These are phyloP conservation scores for Rhodophaea formosa DNA, from an alignment of 2,888 invertebrate species.

Conservation along the genomic window DNA sequence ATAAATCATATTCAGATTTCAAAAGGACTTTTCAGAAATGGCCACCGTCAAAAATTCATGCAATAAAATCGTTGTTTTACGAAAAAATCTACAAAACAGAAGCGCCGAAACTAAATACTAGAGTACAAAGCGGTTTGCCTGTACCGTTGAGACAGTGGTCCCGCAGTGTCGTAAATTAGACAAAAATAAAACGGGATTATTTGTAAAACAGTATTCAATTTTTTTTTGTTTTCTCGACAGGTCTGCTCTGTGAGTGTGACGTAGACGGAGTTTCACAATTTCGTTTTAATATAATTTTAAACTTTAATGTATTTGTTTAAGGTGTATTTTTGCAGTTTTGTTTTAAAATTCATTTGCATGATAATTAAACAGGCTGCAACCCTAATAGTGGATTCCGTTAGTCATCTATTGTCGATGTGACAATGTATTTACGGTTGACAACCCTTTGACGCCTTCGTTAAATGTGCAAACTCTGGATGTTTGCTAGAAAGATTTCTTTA, in stretches of 20 bases:
- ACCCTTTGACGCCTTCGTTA: conserved; percentile 10
- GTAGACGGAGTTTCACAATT: neutral
- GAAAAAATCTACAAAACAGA: conserved; percentile 50
- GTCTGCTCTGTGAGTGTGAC: conserved; percentile 25
- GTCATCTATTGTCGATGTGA: conserved; percentile 3
- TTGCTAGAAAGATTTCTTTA: neutral
- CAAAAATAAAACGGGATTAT: conserved; percentile 69
- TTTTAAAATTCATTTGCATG: neutral
- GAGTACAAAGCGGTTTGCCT: conserved; percentile 57
- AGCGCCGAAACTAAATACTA: conserved; percentile 29
- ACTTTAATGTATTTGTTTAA: conserved; percentile 3
- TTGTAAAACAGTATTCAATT: conserved; percentile 64
- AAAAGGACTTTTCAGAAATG: conserved; percentile 55
- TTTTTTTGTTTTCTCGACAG: conserved; percentile 45
- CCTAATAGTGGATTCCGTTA: conserved; percentile 3
- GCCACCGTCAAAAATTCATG: conserved; percentile 65
- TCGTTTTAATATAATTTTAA: neutral
- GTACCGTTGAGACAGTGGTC: conserved; percentile 60
- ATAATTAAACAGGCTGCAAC: neutral
- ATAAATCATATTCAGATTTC: conserved; percentile 49
- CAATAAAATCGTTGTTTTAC: conserved; percentile 66
- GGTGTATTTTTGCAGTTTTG: neutral
- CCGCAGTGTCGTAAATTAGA: conserved; percentile 67
- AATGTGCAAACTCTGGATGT: conserved; percentile 5
- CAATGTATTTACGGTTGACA: conserved; percentile 3